Evolutionary conservation across 2,113 vertebrate genomes (phyloP), one percentile per base, ranked within the genome.

Genomic region (Atractosteus spatula): DNA sequence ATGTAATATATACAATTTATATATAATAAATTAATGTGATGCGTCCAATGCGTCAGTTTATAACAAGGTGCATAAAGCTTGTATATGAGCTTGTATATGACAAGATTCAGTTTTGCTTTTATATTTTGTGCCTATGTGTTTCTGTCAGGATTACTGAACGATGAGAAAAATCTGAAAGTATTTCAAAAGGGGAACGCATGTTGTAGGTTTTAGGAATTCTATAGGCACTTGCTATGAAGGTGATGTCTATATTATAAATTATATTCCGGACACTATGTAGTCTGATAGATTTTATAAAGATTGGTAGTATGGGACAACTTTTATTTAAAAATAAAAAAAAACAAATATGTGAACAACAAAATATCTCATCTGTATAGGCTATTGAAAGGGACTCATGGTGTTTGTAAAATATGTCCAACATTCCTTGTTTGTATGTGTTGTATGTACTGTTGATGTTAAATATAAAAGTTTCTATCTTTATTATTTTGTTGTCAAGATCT

Each of bases 191-290:
- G 92, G 86, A 89, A 91, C 93, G 96, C 95, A 94, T 94, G 95
- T 94, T 83, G 87, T 86, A 86, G 81, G 91, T 86, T 90, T 89
- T 88, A 85, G 88, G 86, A 87, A 89, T 82, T 86, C 89, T 96
- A 96, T 98, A 98, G 97, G 94, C 97, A 97, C 94, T 95, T 96
- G 95, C 95, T 96, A 91, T 85, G 88, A 91, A 96, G 94, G 95
- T 96, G 92, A 96, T 96, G 97, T 97, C 97, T 98, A 98, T 97
- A 97, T 89, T 94, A 95, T 95, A 96, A 93, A 94, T 94, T 95
- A 96, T 97, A 98, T 95, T 95, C 94, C 94, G 96, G 97, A 99
- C 97, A 99, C 97, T 99, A 96, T 98, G 97, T 98, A 98, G 97
- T 98, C 97, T 98, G 95, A 91, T 98, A 98, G 97, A 95, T 98